These are phyloP conservation scores for Caligus rogercresseyi DNA, from an alignment of 1,140 invertebrate genomes.

Conservation along the genomic window DNA sequence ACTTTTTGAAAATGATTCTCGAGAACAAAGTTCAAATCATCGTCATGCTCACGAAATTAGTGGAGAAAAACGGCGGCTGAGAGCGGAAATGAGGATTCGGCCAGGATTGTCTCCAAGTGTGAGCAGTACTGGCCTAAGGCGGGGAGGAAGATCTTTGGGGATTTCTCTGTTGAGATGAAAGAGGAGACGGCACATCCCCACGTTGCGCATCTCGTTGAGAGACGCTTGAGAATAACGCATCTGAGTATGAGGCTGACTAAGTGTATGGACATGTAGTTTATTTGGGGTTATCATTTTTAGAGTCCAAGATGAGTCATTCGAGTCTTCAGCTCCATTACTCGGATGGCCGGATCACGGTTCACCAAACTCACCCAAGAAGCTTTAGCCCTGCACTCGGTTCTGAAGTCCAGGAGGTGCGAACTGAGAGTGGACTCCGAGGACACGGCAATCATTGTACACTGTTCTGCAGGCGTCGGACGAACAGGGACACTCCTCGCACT, in stretches of 20 bases:
- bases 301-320: conserved; percentile 44
- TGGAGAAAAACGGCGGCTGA: conserved; percentile 76
- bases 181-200: background rate
- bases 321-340: conserved; percentile 70
- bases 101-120: conserved; percentile 57
- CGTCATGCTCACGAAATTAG: conserved; percentile 86
- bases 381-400: conserved; percentile 35
- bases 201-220: background rate
- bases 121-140: conserved; percentile 90
- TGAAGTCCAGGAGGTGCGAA: conserved; percentile 24
- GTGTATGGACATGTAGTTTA: background rate
- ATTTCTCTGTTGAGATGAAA: background rate
- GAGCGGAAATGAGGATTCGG: background rate
- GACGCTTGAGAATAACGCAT: background rate
- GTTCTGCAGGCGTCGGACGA: conserved; percentile 85
- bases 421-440: conserved; percentile 23
- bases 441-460: conserved; percentile 80
- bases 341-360: conserved; percentile 98
- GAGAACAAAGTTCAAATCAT: conserved; percentile 74
- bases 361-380: conserved; percentile 71
- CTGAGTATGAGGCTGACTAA: background rate
- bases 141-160: background rate
- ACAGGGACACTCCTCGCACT: conserved; percentile 92
- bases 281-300: no score
- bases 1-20: conserved; percentile 95